These are phyloP conservation scores for Furcula furcula DNA, from an alignment of 2,888 invertebrate species.

Conservation along the genomic window DNA sequence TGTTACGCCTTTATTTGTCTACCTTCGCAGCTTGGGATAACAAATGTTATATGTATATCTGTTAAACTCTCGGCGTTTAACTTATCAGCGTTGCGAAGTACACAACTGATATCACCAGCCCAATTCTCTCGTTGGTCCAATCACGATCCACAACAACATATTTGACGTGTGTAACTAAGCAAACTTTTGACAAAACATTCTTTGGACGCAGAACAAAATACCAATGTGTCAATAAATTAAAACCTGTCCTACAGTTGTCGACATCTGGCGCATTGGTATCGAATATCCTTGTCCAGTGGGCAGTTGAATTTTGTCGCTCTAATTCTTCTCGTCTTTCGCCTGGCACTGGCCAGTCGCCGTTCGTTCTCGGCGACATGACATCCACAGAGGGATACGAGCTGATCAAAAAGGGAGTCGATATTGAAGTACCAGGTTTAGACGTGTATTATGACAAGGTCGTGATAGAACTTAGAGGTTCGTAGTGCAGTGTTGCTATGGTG, in stretches of 20 bases:
- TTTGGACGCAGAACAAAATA: conserved; percentile 15
- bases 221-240: conserved; percentile 43
- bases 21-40: no score
- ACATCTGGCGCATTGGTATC: conserved; percentile 72
- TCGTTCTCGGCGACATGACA: conserved; percentile 68
- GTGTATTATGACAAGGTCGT: conserved; percentile 83
- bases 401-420: conserved; percentile 73
- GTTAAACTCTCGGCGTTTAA: conserved; percentile 17
- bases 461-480: conserved; percentile 81
- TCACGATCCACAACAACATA: conserved; percentile 21
- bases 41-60: no score
- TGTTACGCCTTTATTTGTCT: no score
- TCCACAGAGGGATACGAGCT: conserved; percentile 77
- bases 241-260: conserved; percentile 64
- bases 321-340: conserved; percentile 69
- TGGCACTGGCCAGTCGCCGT: conserved; percentile 47
- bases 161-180: conserved; percentile 26
- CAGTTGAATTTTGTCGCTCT: conserved; percentile 78
- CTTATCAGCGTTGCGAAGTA: conserved; percentile 39
- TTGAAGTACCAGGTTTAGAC: conserved; percentile 78
- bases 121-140: conserved; percentile 41
- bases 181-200: conserved; percentile 26
- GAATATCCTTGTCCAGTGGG: conserved; percentile 72
- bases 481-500: conserved; percentile 27
- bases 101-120: conserved; percentile 36